Base-by-base conservation (phyloP, 1,140 invertebrate genomes). In the Calliopsis andreniformis region DNA sequence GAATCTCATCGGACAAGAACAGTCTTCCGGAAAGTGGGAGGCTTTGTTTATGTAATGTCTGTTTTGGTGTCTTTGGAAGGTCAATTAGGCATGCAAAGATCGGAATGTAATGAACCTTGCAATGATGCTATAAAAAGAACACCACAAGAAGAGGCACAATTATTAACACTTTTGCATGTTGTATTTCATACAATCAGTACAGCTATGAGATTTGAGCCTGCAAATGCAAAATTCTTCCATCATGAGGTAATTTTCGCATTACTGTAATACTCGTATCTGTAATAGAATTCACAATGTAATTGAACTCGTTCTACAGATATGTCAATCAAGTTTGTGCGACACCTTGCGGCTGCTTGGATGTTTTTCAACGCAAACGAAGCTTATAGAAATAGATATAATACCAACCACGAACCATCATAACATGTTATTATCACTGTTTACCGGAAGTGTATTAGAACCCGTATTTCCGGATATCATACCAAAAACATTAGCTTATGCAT, bases 161-260 rank as follows among this genome's bases (percentile, higher is more conserved):
- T 96, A 83, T 89, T 97, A 47, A 93, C 94, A 43, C 88, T 98
- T 43, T 92, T 99, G 68, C 95, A 97, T 80, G 95, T 97, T 32
- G 97, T 99, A 23, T 99, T 99, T 91, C 97, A 98, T 88, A 99
- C 98, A 0, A 95, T 99, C 56, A 97, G 97, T 76, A 97, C 98
- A 3, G 98, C 98, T 3, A 99, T 99, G 98, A 93, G 99, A 85
- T 99, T 98, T 91, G 99, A 99, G 92, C 99, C 99, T 2, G 98
- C 98, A 3, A 99, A 99, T 93, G 98, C 98, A 0, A 99, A 99
- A 90, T 98, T 98, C 93, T 99, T 99, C 94, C 95, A 98, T 87
- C 96, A 97, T 70, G 98, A 99, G 94, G 96, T 97, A 90, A 47
- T 66, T 42, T 59, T 73, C 51, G 47, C 16, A 35, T 3, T 42